phyloP scores from a whole-genome alignment of 2,113 vertebrate genomes.

The cattle (Bos taurus) region DNA sequence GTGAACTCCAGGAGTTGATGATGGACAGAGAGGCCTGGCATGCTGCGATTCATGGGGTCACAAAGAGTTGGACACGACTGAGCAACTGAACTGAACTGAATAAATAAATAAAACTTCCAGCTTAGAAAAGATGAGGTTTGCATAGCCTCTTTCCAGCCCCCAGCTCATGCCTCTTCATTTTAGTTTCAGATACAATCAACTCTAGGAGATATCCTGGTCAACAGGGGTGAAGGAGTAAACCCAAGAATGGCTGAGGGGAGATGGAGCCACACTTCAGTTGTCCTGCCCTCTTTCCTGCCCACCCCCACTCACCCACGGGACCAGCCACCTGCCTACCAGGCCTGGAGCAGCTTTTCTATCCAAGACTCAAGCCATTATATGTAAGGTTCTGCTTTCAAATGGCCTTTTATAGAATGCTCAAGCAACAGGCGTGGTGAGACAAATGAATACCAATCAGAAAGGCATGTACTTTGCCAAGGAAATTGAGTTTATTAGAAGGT shows the following conservation, averaged over 20 bases:
- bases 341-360: neutral
- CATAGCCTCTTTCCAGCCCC: neutral
- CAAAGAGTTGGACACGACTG: neutral
- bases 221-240: neutral
- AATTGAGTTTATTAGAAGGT: slow-evolving; percentile 62
- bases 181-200: neutral
- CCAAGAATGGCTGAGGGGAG: neutral
- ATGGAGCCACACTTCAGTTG: fast-evolving
- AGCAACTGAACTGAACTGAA: neutral
- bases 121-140: neutral
- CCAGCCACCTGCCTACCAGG: neutral
- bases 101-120: neutral
- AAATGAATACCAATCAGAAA: slow-evolving; percentile 50
- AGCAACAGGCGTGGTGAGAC: neutral
- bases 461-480: slow-evolving; percentile 38
- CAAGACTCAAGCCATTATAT: neutral
- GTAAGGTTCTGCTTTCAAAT: slow-evolving; percentile 22
- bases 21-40: no score
- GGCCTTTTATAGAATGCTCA: slow-evolving; percentile 47
- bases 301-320: neutral
- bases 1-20: no score
- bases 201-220: neutral
- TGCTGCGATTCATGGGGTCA: neutral
- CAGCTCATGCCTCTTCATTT: neutral
- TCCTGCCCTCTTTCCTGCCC: neutral